These are phyloP conservation scores for Hylaeus volcanicus DNA, from an alignment of 1,140 invertebrate genomes.

Conservation along the genomic window DNA sequence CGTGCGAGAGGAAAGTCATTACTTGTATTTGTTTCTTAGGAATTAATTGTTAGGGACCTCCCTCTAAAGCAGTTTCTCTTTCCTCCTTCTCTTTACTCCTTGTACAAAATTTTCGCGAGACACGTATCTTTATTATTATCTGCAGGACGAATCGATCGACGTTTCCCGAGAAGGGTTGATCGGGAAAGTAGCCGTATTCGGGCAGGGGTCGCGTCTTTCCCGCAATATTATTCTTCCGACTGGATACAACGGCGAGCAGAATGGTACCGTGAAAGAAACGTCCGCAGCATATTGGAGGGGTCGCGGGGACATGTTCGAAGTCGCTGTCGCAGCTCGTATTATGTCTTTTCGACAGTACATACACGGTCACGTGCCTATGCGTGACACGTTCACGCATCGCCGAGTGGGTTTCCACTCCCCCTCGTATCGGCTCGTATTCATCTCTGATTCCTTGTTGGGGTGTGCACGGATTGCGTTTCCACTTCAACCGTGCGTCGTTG, in stretches of 20 bases:
- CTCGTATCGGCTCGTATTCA: conserved; percentile 72
- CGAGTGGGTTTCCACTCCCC: conserved; percentile 58
- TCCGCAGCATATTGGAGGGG: conserved; percentile 64
- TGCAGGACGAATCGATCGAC: too few relatives aligned
- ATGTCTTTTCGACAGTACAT: conserved; percentile 66
- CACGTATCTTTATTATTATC: too few relatives aligned
- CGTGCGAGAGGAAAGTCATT: too few relatives aligned
- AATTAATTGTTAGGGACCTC: too few relatives aligned
- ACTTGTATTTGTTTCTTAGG: too few relatives aligned
- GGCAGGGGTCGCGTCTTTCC: conserved; percentile 13
- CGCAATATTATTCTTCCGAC: conserved; percentile 51
- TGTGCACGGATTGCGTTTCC: conserved; percentile 75
- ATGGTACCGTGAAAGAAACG: conserved; percentile 54
- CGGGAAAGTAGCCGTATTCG: background rate
- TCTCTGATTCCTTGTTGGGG: conserved; percentile 71
- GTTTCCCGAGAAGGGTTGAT: conserved; percentile 1
- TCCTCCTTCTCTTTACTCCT: too few relatives aligned
- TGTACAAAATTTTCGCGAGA: too few relatives aligned
- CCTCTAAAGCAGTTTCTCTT: too few relatives aligned
- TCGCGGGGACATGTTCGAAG: conserved; percentile 46
- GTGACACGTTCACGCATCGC: conserved; percentile 79
- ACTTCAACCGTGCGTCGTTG: conserved; percentile 70
- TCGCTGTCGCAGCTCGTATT: conserved; percentile 60
- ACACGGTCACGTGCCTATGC: conserved; percentile 79
- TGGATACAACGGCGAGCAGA: conserved; percentile 46